phyloP scores from a whole-genome alignment of 2,888 invertebrate species.

The Tanytarsus gracilentus region DNA sequence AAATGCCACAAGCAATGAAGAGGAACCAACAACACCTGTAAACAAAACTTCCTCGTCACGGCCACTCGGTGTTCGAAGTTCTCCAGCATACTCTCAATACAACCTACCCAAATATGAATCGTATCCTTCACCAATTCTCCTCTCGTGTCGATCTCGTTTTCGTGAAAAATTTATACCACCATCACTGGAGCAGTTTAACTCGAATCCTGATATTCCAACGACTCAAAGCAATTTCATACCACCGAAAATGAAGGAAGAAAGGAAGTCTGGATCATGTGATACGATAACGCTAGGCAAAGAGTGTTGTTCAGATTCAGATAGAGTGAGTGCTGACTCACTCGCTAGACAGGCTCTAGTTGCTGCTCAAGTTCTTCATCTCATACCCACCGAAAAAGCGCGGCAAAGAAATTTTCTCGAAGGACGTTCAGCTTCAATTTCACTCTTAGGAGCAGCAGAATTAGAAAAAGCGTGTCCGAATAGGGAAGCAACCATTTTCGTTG shows the following conservation, averaged over 20 bases:
- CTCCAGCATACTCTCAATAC: not conserved
- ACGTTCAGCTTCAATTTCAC: conserved; percentile 66
- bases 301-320: conserved; percentile 31
- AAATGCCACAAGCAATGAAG: conserved; percentile 11
- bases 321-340: conserved; percentile 56
- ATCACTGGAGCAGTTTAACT: conserved; percentile 33
- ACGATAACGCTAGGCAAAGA: conserved; percentile 2
- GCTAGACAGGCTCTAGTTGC: conserved; percentile 66
- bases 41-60: not conserved
- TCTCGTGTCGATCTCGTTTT: conserved; percentile 40
- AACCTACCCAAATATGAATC: conserved; percentile 16
- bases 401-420: conserved; percentile 76
- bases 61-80: not conserved
- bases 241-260: not conserved
- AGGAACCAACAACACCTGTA: not conserved
- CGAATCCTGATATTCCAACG: conserved; percentile 43
- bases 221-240: conserved; percentile 31
- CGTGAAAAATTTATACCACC: conserved; percentile 42
- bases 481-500: conserved; percentile 79
- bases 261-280: conserved; percentile 29
- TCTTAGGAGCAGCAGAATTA: conserved; percentile 76
- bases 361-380: conserved; percentile 69
- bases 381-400: conserved; percentile 72
- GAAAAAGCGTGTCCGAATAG: conserved; percentile 77
- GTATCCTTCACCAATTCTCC: conserved; percentile 25